Conservation (phyloP, 2,113 vertebrate genomes). For the Odontesthes bonariensis region DNA sequence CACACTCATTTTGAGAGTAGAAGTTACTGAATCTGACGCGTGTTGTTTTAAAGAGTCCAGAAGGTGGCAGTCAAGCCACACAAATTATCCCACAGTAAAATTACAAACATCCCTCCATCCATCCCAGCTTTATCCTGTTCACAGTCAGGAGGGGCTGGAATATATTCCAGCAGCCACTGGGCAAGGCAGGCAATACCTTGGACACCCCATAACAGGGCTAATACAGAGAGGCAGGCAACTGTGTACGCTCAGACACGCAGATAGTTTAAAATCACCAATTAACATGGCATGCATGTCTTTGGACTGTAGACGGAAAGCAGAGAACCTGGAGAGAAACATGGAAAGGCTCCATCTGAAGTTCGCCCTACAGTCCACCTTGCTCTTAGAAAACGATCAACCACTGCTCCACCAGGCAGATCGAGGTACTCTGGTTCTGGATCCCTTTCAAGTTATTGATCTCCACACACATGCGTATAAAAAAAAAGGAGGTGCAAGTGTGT, state of each 20-base stretch:
- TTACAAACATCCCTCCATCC: not conserved
- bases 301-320: too few species aligned
- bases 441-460: conserved; percentile 26
- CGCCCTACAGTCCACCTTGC: too few species aligned
- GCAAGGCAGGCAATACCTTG: not conserved
- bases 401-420: not conserved
- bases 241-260: not conserved
- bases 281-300: not conserved
- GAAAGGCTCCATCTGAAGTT: too few species aligned
- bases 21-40: not conserved
- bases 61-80: conserved; percentile 62
- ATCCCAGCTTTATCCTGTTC: not conserved
- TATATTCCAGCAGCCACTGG: not conserved
- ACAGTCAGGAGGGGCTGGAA: not conserved
- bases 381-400: not conserved
- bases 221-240: not conserved
- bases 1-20: not conserved
- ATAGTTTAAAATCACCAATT: not conserved
- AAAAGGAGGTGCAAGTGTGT: not conserved
- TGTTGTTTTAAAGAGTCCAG: conserved; percentile 32
- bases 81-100: not conserved
- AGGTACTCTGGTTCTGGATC: not conserved
- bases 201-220: too few species aligned
- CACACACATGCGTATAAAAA: not conserved
- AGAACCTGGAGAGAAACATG: too few species aligned